A percentile compares a stretch with the other conserved stretches of the same genome.
phyloP scores from a whole-genome alignment of 1,140 invertebrate species.

The Drosophila triauraria region DNA sequence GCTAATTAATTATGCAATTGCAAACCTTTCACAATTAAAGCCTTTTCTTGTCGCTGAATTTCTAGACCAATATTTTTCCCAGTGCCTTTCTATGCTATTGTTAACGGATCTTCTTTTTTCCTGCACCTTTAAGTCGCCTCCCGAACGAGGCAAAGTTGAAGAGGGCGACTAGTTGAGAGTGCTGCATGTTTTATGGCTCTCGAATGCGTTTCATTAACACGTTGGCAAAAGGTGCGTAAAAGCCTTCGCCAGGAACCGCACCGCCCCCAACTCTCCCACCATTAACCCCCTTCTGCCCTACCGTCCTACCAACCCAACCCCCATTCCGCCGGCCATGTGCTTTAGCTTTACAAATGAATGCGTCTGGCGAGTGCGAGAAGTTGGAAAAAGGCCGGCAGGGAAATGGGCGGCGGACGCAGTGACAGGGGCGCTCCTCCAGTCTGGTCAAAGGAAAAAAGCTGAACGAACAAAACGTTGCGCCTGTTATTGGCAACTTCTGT shows the following conservation, averaged over 20 bases:
- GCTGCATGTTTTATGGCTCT: constrained; percentile 56
- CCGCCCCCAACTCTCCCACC: neutral
- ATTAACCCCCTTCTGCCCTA: neutral
- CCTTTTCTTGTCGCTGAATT: too few relatives aligned
- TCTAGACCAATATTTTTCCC: neutral
- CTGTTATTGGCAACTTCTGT: constrained; percentile 78
- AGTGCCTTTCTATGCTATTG: constrained; percentile 6
- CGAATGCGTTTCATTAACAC: constrained; percentile 80
- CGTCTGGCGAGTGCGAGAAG: constrained; percentile 60
- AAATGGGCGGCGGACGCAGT: neutral
- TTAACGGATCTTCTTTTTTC: constrained; percentile 10
- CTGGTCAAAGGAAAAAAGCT: constrained; percentile 79
- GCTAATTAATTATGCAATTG: too few relatives aligned
- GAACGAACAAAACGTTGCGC: constrained; percentile 67
- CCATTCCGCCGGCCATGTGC: constrained; percentile 35
- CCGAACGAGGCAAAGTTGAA: constrained; percentile 4
- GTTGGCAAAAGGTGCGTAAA: constrained; percentile 79
- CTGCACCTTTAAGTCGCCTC: constrained; percentile 32
- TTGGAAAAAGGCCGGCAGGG: constrained; percentile 10
- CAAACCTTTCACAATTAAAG: neutral
- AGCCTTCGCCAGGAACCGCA: constrained; percentile 28
- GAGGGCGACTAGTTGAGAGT: constrained; percentile 11
- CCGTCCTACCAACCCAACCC: neutral
- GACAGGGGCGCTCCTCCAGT: constrained; percentile 26
- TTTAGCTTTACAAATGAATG: constrained; percentile 79